phyloP scores from a whole-genome alignment of 2,797 vertebrate genomes.

The Chloroceryle inda region DNA sequence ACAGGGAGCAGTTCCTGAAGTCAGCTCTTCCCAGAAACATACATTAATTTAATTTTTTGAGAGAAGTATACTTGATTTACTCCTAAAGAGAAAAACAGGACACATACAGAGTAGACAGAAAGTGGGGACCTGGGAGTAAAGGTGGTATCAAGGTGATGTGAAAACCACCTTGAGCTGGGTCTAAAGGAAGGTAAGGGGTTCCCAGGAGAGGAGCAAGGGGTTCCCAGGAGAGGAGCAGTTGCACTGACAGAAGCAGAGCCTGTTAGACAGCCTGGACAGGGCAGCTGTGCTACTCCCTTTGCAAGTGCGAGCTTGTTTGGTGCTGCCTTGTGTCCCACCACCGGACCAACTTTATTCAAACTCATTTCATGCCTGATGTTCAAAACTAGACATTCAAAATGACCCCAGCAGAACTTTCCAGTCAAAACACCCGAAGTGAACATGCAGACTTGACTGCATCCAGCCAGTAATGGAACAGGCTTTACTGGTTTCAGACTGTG shows the following conservation, averaged over 20 bases:
- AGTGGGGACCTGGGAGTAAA: neutral
- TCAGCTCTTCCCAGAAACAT: neutral
- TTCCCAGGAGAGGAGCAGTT: neutral
- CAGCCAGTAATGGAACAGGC: neutral
- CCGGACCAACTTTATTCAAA: neutral
- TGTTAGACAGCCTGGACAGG: neutral
- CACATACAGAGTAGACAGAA: rapidly evolving
- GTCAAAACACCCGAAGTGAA: neutral
- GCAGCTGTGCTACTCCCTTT: neutral
- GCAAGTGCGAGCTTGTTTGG: neutral
- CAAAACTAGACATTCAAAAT: neutral
- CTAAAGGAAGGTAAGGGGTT: neutral
- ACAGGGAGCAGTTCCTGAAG: neutral
- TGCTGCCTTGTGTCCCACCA: neutral
- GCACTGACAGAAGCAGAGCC: neutral
- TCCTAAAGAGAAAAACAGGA: neutral
- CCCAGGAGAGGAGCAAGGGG: neutral
- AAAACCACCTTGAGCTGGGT: neutral
- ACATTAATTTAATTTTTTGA: neutral
- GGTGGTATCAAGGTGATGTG: neutral
- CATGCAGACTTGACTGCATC: neutral
- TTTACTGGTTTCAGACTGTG: neutral
- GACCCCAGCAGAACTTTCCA: neutral
- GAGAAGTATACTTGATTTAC: neutral
- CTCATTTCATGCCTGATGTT: neutral